Evolutionary conservation across 2,797 vertebrate genomes (phyloP).

Genomic region (Phoeniculus purpureus): DNA sequence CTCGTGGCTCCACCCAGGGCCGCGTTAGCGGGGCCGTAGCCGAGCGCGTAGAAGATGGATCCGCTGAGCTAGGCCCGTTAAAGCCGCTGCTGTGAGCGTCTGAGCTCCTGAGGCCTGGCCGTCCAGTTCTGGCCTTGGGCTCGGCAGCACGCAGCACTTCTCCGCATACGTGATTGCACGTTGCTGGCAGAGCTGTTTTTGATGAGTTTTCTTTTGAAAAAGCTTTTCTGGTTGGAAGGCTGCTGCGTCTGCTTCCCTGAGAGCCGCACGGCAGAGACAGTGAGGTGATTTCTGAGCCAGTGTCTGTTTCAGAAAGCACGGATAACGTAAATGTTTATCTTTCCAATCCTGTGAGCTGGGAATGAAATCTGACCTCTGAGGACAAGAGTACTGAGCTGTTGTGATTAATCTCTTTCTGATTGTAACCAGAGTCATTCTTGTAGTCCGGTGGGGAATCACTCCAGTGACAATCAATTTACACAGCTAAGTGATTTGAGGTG

Average conservation of each 20-base stretch:
- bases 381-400: background rate
- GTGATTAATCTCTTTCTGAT: background rate
- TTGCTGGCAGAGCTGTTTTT: background rate
- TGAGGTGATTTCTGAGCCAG: background rate
- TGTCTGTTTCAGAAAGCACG: background rate
- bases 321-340: background rate
- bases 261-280: background rate
- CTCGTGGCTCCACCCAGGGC: background rate
- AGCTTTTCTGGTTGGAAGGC: background rate
- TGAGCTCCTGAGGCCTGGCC: background rate
- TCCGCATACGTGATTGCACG: accelerated
- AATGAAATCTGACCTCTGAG: background rate
- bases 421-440: constrained; percentile 5
- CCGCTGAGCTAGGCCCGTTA: background rate
- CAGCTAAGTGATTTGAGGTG: background rate
- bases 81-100: background rate
- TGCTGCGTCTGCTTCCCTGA: accelerated
- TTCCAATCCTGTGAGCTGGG: background rate
- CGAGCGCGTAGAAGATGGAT: background rate
- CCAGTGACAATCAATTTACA: background rate
- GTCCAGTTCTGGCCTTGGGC: background rate
- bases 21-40: background rate
- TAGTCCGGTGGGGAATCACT: background rate
- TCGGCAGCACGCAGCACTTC: background rate
- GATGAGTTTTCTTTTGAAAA: background rate